These are phyloP conservation scores for Corydoras sp. DNA, from an alignment of 2,113 vertebrate genomes.

Conservation along the genomic window DNA sequence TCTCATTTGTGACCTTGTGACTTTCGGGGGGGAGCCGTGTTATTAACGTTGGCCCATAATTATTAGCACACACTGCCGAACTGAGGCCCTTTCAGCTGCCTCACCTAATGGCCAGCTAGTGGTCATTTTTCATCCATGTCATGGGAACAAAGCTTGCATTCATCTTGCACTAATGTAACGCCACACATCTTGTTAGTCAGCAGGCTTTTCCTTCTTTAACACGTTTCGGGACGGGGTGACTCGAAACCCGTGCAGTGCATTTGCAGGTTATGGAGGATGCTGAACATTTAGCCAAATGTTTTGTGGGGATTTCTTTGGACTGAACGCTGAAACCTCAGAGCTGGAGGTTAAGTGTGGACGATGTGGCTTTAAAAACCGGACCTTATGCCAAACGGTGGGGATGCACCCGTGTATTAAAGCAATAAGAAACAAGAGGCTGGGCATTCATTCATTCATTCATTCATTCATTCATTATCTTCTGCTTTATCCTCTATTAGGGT, in stretches of 20 bases:
- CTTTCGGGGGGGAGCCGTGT: conserved; percentile 57
- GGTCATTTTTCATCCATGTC: conserved; percentile 67
- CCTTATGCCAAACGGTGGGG: too few species aligned
- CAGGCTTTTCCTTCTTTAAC: conserved; percentile 43
- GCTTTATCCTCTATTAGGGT: too few species aligned
- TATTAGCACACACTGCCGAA: conserved; percentile 55
- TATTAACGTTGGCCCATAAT: conserved; percentile 59
- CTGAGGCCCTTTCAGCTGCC: conserved; percentile 54
- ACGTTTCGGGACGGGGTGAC: conserved; percentile 29
- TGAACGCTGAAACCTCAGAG: too few species aligned
- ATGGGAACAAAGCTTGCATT: conserved; percentile 70
- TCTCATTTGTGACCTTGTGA: conserved; percentile 58
- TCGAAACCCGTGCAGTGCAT: conserved; percentile 3
- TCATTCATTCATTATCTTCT: too few species aligned
- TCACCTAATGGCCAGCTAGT: conserved; percentile 61
- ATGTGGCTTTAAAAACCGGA: too few species aligned
- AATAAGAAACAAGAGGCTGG: too few species aligned
- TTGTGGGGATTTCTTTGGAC: too few species aligned
- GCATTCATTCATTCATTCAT: too few species aligned
- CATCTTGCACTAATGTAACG: conserved; percentile 63
- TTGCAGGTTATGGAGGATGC: not conserved
- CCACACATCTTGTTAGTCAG: conserved; percentile 57
- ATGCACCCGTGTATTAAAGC: not conserved
- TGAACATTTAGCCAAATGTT: not conserved
- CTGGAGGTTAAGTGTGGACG: too few species aligned